These are phyloP conservation scores for Apis dorsata DNA, from an alignment of 1,140 invertebrate species.

Conservation along the genomic window DNA sequence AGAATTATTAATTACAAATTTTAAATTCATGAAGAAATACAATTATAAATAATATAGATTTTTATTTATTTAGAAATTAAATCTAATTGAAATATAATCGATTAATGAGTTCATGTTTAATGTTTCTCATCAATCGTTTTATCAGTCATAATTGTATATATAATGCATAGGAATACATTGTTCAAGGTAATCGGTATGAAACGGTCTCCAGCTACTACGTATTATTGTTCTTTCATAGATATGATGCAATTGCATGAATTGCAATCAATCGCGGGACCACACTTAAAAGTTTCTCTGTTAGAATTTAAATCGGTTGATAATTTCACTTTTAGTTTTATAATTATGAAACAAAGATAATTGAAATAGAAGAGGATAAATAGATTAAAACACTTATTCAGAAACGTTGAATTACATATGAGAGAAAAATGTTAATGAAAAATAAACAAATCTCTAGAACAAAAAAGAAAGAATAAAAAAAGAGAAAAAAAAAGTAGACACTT, in stretches of 20 bases:
- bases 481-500: background rate
- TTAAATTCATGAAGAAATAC: background rate
- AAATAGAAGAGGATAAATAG: background rate
- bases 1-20: background rate
- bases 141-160: background rate
- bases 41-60: background rate
- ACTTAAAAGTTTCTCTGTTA: background rate
- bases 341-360: background rate
- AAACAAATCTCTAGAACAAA: background rate
- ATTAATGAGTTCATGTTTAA: background rate
- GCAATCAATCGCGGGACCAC: conserved; percentile 1
- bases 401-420: background rate
- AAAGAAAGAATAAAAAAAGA: background rate
- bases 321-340: background rate
- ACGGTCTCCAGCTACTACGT: background rate
- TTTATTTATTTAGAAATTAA: background rate
- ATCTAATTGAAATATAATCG: background rate
- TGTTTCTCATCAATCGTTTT: background rate
- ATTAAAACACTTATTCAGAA: background rate
- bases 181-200: conserved; percentile 30
- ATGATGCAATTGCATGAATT: conserved; percentile 40
- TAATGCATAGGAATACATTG: background rate
- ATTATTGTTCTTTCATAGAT: conserved; percentile 15
- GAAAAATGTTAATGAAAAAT: background rate
- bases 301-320: background rate